Evolutionary conservation across 2,113 vertebrate genomes (phyloP).

Genomic region (Oriolus oriolus): DNA sequence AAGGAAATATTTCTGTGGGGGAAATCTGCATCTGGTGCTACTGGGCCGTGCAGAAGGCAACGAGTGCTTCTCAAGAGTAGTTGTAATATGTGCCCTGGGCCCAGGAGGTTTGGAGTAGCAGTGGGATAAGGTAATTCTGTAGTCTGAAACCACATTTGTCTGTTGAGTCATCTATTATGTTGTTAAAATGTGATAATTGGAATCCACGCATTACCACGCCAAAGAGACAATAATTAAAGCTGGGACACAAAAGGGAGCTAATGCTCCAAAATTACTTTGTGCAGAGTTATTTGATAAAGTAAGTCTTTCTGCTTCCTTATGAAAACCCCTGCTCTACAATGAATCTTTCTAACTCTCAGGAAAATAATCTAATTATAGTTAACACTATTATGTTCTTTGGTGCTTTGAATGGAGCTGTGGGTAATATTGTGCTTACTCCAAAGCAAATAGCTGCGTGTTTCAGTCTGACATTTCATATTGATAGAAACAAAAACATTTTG

Average conservation of each 20-base stretch:
- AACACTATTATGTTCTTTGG: slow-evolving; percentile 9
- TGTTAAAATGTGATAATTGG: background rate
- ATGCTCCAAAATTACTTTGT: slow-evolving; percentile 1
- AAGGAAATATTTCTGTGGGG: background rate
- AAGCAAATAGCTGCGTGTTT: background rate
- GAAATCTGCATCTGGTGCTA: background rate
- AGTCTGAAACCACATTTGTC: background rate
- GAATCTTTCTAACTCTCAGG: slow-evolving; percentile 1
- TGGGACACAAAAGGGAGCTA: background rate
- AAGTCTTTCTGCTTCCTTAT: background rate
- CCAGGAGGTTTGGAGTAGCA: background rate
- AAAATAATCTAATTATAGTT: slow-evolving; percentile 48
- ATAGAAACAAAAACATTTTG: background rate
- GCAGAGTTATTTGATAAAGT: background rate
- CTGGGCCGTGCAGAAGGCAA: background rate
- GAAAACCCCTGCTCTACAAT: background rate
- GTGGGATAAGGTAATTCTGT: background rate
- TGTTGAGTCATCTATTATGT: background rate
- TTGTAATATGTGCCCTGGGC: background rate
- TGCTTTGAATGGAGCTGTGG: slow-evolving; percentile 26
- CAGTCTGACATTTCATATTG: background rate
- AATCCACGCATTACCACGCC: background rate
- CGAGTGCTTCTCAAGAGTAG: background rate
- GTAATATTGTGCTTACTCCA: slow-evolving; percentile 17
- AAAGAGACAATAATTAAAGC: slow-evolving; percentile 10